Base-by-base conservation (phyloP, 2,888 invertebrate species). In the Lepidochitona cinerea region DNA sequence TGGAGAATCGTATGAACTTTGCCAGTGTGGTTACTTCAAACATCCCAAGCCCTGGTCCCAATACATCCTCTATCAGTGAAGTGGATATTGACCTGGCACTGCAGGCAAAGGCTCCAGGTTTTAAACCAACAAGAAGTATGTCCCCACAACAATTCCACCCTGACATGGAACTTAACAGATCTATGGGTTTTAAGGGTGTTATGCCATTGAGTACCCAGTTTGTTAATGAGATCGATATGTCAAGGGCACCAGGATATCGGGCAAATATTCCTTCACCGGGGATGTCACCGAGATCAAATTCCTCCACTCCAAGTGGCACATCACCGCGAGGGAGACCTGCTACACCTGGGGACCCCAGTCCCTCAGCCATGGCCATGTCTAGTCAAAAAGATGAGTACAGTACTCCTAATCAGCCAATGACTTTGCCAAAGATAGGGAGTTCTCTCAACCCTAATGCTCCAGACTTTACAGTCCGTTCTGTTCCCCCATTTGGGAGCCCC, bases 361-460 rank as follows among this genome's bases (percentile, higher is more conserved):
- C 26, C 18, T n/a, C 53, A n/a, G 59, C 76, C 33, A 52, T 23
- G 14, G 14, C 68, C 5, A 53, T 68, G 36, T 70, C 75, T 67
- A 75, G 74, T 74, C 86, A 84, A 76, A 86, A 85, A 72, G 86
- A 89, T 67, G 86, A 90, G 81, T 88, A 90, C 80, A 86, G 86
- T 65, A 88, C 87, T 23, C 87, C 89, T 14, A 83, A 86, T 69
- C 87, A 87, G 75, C 90, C 90, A 23, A 89, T 90, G 89, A 90
- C 89, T 9, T 83, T 90, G 74, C 90, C 90, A 23, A 89, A 87
- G 73, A 89, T 91, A 49, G 89, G 89, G 72, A 91, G 91, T 53
- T 93, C 95, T 72, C 92, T 96, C 53, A 96, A 96, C 90, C 95
- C 95, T 0, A 94, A 95, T 82, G 95, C 95, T 4, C 95, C 95